A percentile compares a stretch with the other conserved stretches of the same genome.
Conservation (phyloP, 2,797 vertebrate species). For the Eulemur coronatus region DNA sequence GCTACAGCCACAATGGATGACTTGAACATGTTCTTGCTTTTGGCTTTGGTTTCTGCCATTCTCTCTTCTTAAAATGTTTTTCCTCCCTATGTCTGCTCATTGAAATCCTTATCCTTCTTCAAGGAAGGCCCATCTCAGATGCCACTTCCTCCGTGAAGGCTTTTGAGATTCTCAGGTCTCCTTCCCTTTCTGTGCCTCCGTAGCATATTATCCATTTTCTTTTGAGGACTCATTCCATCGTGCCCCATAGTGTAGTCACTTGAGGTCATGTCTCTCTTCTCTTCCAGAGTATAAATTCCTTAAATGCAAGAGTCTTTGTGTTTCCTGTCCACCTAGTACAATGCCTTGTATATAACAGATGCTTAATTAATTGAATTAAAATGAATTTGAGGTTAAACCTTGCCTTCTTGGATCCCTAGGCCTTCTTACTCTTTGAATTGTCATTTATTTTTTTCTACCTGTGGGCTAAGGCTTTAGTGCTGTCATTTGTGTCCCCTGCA, state of each 20-base stretch:
- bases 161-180: not conserved
- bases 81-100: not conserved
- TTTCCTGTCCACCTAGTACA: not conserved
- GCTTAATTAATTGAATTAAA: constrained; percentile 20
- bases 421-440: not conserved
- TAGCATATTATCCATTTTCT: not conserved
- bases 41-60: constrained; percentile 6
- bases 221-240: not conserved
- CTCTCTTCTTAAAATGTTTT: not conserved
- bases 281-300: not conserved
- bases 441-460: not conserved
- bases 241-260: not conserved
- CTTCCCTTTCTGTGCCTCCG: not conserved
- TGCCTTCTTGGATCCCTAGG: not conserved
- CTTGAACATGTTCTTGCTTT: not conserved
- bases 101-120: constrained; percentile 1
- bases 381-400: not conserved
- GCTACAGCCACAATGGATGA: not conserved
- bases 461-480: not conserved
- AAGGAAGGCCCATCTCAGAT: not conserved
- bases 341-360: not conserved
- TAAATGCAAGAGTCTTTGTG: not conserved
- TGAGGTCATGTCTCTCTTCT: constrained; percentile 1
- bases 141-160: not conserved
- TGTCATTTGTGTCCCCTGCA: constrained; percentile 64